These are phyloP conservation scores for Drosophila kokeensis DNA, from an alignment of 2,888 invertebrate species.

Conservation along the genomic window DNA sequence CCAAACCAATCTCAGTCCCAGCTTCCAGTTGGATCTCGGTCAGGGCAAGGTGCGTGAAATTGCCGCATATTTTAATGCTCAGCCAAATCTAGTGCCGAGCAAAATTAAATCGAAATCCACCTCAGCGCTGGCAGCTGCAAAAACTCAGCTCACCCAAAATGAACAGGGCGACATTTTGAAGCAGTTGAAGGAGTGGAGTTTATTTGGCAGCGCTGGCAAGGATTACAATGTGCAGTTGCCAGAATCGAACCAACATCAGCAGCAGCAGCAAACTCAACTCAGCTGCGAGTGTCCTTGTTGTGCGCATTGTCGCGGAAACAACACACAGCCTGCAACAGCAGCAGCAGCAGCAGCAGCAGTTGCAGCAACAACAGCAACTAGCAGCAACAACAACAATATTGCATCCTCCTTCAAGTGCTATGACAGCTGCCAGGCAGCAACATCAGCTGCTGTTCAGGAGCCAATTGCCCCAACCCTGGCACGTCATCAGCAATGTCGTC, in stretches of 20 bases:
- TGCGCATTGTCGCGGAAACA: conserved; percentile 63
- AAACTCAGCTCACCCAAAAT: conserved; percentile 64
- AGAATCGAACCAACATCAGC: conserved; percentile 20
- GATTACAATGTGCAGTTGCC: conserved; percentile 70
- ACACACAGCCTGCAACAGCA: conserved; percentile 12
- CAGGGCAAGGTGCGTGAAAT: conserved; percentile 90
- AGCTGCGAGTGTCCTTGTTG: conserved; percentile 81
- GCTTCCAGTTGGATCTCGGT: conserved; percentile 81
- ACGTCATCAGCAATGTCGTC: conserved; percentile 72
- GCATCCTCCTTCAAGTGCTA: conserved; percentile 65
- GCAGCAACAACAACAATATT: conserved; percentile 29
- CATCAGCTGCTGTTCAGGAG: conserved; percentile 16
- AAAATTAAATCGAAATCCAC: conserved; percentile 73
- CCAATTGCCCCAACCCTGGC: conserved; percentile 27
- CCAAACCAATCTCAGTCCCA: conserved; percentile 67
- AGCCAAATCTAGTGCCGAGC: conserved; percentile 54
- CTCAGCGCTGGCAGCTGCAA: conserved; percentile 58
- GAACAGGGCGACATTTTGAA: conserved; percentile 82
- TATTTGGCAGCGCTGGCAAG: conserved; percentile 81
- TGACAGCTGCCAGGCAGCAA: conserved; percentile 64
- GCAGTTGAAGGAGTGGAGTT: conserved; percentile 85
- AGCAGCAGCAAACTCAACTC: conserved; percentile 29
- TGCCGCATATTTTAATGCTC: conserved; percentile 88
- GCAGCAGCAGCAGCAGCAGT: conserved; percentile 13
- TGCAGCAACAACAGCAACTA: conserved; percentile 14